Base-by-base conservation (phyloP, 2,113 vertebrate species). In the Hyla sarda region DNA sequence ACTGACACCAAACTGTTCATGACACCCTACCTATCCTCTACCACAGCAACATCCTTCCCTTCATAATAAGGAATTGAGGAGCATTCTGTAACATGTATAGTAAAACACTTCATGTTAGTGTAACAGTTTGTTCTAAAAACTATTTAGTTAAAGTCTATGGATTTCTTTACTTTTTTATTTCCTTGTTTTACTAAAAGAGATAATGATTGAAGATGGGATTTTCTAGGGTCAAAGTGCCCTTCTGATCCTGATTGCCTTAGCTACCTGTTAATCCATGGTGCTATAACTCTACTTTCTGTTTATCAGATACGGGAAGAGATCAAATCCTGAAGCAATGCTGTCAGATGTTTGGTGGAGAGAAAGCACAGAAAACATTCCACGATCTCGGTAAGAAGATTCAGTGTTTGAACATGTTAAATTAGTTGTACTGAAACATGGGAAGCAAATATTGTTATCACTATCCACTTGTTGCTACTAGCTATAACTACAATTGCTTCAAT, bases 261-360 rank as follows among this genome's bases (percentile, higher is more conserved):
- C 25, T 30, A 30, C 62, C 62, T 32, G 12, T 30, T 16, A 32
- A 65, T 13, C 1, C 28, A 0, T 30, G 2, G 28, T 54, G 14
- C 25, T 23, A 81, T 30, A 47, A 17, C 34, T 65, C 5, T 82
- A 25, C 30, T 84, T 62, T 0, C 88, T n/a, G 80, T 84, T 87
- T 74, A 56, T 87, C 86, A 99, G 98, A 91, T 99, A 99, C 86
- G 98, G 98, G 79, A 99, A 99, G 90, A 95, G 98, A 89, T 98
- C 98, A 87, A 96, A 93, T 89, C 95, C 96, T 41, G 97, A 99
- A 91, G 95, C 96, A 34, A 90, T 99, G 92, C 92, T 98, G 92
- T 96, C 97, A 89, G 97, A 99, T 90, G 92, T 98, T 88, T 94
- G 98, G 92, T 90, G 97, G 94, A 96, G 95, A 90, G 97, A 98